Evolutionary conservation across 2,797 vertebrate genomes (phyloP).

Genomic region (Acanthis flammea): DNA sequence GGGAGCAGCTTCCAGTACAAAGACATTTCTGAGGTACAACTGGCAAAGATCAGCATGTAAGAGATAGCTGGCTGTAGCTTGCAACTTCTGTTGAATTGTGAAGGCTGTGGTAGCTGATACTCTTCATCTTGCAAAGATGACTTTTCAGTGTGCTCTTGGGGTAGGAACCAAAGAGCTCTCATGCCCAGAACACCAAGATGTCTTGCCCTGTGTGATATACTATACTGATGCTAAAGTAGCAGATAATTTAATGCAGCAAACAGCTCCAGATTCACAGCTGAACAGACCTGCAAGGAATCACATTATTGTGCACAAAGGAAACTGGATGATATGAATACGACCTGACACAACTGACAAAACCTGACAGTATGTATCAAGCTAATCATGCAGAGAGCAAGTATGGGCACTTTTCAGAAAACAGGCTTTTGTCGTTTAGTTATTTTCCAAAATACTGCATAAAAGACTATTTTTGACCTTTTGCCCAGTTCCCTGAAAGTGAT

Average conservation of each 20-base stretch:
- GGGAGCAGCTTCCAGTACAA: not conserved
- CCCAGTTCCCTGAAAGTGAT: not conserved
- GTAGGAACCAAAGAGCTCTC: not conserved
- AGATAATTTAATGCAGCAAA: not conserved
- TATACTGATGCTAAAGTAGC: not conserved
- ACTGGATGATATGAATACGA: not conserved
- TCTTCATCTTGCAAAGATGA: not conserved
- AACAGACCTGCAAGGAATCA: not conserved
- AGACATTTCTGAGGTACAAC: not conserved
- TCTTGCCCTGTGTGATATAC: not conserved
- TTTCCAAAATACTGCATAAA: conserved; percentile 22
- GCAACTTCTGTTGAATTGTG: not conserved
- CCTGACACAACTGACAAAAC: conserved; percentile 45
- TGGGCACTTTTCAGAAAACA: not conserved
- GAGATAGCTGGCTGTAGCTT: not conserved
- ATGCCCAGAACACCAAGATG: not conserved
- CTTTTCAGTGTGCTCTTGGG: not conserved
- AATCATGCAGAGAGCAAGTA: conserved; percentile 15
- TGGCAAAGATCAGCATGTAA: not conserved
- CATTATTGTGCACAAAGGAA: not conserved
- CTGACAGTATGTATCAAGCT: conserved; percentile 45
- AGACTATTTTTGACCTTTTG: not conserved
- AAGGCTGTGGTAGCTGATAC: not conserved
- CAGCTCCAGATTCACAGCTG: conserved; percentile 18
- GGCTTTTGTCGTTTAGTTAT: not conserved